Evolutionary conservation across 1,140 invertebrate genomes (phyloP), one percentile per base, ranked within the genome.

Genomic region (Spodoptera frugiperda): DNA sequence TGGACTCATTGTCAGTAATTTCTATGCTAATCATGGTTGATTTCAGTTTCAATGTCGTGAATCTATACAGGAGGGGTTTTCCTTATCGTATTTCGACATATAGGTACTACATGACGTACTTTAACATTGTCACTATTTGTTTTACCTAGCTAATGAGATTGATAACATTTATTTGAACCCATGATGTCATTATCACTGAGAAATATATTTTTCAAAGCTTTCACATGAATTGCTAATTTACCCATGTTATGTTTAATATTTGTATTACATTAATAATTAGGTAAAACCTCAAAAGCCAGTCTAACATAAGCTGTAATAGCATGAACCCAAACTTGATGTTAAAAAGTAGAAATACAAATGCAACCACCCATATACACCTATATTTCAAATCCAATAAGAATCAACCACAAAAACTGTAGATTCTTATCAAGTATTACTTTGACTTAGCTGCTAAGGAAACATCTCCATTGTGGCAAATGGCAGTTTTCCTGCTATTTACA

Each of bases 1-100:
- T 73, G 46, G 48, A 67, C 59, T 82, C 65, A 48, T 59, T 53
- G 61, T 30, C 25, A 70, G 48, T 70, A 5, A 70, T 53, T 51
- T 70, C 57, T 59, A 75, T 74, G 44, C 59, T 63, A 33, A 75
- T 75, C 25, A 53, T 53, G 49, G 67, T 53, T 70, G 30, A 53
- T 70, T 70, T 53, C 25, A 53, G 49, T 54, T 12, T n/a, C 49
- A 70, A 67, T 67, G 63, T 67, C 63, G 21, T 48, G 19, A 44
- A 63, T 15, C 49, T 73, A 72, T 67, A 51, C 55, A 39, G 51
- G 55, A 39, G 30, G 33, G 59, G 17, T 77, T 72, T 54, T 67
- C 63, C 63, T 67, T 67, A 67, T 67, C 63, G 19, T 14, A 49
- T 67, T 67, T 48, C 63, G 44, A 67, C 46, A 67, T 21, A 49